Evolutionary conservation across 1,140 invertebrate species (phyloP).

Genomic region (Penaeus vannamei): DNA sequence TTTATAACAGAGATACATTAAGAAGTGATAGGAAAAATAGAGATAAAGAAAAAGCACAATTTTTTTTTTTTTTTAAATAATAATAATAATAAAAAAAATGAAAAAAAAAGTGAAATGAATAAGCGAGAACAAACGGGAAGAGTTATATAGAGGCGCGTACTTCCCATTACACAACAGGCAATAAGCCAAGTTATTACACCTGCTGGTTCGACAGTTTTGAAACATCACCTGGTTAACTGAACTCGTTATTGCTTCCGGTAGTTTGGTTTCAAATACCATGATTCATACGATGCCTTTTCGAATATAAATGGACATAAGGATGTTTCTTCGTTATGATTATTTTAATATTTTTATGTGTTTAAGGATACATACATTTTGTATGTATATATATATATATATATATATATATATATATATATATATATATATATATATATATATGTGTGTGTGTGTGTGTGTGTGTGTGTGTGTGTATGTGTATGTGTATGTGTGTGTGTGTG

Average conservation of each 20-base stretch:
- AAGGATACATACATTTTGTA: no score
- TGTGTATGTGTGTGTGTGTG: constrained; percentile 13
- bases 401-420: constrained; percentile 16
- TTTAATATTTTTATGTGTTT: neutral
- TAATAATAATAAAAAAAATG: neutral
- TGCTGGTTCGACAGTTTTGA: no score
- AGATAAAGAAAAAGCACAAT: neutral
- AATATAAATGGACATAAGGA: neutral
- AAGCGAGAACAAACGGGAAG: no score
- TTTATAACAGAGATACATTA: neutral
- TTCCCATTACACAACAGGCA: no score
- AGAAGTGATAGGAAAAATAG: neutral
- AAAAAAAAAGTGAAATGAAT: no score
- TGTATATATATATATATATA: no score
- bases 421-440: constrained; percentile 16
- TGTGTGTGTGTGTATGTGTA: constrained; percentile 14
- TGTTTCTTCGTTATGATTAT: neutral
- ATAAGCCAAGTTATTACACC: no score
- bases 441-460: constrained; percentile 4
- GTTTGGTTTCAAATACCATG: no score
- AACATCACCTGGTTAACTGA: no score
- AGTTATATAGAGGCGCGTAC: no score
- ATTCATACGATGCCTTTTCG: neutral
- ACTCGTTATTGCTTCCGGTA: no score
- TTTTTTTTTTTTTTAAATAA: neutral